Evolutionary conservation across 2,888 invertebrate species (phyloP).

Genomic region (Ommatoiulus sabulosus): DNA sequence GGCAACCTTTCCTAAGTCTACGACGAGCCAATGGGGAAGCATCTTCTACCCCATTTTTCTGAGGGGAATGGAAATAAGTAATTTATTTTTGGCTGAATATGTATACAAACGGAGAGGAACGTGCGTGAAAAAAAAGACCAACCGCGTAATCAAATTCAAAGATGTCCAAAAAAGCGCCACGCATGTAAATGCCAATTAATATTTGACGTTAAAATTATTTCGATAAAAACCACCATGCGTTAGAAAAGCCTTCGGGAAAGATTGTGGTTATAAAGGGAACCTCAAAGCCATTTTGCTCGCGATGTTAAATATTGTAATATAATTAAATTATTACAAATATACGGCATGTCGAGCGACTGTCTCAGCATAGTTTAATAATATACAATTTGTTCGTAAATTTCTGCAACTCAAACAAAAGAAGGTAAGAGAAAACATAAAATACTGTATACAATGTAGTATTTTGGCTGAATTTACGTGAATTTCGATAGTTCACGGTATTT

Average conservation of each 20-base stretch:
- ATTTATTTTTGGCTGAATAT: neutral
- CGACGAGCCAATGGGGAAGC: neutral
- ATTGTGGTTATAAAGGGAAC: neutral
- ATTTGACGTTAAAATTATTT: conserved; percentile 17
- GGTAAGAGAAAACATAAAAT: neutral
- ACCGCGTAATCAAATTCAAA: neutral
- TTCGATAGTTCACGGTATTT: too few species aligned
- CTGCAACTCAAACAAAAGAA: neutral
- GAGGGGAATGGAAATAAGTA: neutral
- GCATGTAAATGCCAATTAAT: neutral
- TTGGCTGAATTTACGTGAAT: too few species aligned
- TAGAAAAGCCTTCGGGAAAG: neutral
- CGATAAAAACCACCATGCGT: neutral
- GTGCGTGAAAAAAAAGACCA: neutral
- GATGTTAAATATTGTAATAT: neutral
- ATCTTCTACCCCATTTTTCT: neutral
- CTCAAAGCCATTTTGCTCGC: neutral
- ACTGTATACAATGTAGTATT: too few species aligned
- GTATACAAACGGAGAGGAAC: neutral
- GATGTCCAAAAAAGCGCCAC: neutral
- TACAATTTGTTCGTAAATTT: neutral
- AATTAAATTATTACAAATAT: neutral
- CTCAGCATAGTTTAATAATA: neutral
- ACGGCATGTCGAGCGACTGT: neutral
- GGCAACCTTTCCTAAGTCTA: neutral